Percentiles rank a stretch among this genome's conserved stretches.
These are phyloP conservation scores for Leptothorax acervorum DNA, from an alignment of 2,888 invertebrate genomes.

Conservation along the genomic window DNA sequence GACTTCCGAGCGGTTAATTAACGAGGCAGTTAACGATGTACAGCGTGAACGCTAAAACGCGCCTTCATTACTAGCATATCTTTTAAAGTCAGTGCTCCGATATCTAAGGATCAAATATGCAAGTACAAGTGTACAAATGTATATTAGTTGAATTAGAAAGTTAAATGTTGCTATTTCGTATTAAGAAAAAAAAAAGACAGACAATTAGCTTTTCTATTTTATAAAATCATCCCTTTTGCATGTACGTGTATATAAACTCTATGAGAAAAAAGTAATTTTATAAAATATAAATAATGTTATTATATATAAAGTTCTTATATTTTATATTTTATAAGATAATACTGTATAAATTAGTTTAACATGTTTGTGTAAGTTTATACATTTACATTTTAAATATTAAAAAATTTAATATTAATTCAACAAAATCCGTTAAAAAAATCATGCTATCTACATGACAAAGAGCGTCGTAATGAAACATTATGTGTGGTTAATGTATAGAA, in stretches of 20 bases:
- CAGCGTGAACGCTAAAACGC: constrained; percentile 74
- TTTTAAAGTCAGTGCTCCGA: constrained; percentile 24
- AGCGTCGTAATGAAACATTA: neutral
- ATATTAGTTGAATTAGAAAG: constrained; percentile 2
- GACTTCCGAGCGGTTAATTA: constrained; percentile 76
- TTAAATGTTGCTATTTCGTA: neutral
- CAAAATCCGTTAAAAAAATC: neutral
- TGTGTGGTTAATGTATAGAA: constrained; percentile 17
- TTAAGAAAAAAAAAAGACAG: neutral
- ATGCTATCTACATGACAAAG: neutral
- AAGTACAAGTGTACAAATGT: neutral
- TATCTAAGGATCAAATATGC: constrained; percentile 19
- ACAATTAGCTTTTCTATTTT: neutral
- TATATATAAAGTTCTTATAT: neutral
- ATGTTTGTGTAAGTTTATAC: neutral
- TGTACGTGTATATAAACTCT: neutral
- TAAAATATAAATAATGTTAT: neutral
- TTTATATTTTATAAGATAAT: neutral
- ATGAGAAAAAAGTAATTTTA: neutral
- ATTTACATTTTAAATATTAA: neutral
- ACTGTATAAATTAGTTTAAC: neutral
- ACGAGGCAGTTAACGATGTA: constrained; percentile 72
- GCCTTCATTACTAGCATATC: constrained; percentile 73
- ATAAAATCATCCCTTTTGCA: neutral
- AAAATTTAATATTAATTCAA: neutral